A percentile compares a stretch with the other conserved stretches of the same genome.
Conservation (phyloP, 2,113 vertebrate genomes). For the Sceloporus tristichus region DNA sequence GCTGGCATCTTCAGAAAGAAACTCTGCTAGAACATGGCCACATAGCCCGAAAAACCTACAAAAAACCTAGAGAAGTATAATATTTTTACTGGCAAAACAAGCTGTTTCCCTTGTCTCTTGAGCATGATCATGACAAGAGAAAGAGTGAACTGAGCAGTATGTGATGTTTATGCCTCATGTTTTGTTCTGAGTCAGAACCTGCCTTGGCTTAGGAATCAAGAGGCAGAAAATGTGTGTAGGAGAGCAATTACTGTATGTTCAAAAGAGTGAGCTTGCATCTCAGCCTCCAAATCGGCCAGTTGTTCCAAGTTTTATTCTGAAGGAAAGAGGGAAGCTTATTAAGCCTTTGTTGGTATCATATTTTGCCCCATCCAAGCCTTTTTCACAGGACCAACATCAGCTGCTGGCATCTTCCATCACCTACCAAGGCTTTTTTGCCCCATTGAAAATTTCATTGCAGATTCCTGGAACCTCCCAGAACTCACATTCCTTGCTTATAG, state of each 20-base stretch:
- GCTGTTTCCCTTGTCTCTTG: not conserved
- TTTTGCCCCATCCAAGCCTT: not conserved
- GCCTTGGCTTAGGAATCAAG: accelerated
- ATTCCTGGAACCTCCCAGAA: too few species aligned
- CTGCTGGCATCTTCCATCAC: not conserved
- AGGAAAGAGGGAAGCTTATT: not conserved
- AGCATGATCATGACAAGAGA: not conserved
- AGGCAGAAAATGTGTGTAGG: not conserved
- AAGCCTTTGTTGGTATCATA: not conserved
- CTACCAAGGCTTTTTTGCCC: not conserved
- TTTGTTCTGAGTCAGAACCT: not conserved
- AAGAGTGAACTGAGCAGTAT: not conserved
- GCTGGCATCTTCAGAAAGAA: too few species aligned
- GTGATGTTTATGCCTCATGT: accelerated
- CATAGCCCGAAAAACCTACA: too few species aligned
- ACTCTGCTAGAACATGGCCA: too few species aligned
- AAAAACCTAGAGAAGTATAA: too few species aligned
- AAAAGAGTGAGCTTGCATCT: not conserved
- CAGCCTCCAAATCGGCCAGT: not conserved
- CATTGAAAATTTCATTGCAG: not conserved
- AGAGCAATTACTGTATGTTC: not conserved
- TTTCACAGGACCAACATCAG: not conserved
- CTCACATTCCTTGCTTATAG: not conserved
- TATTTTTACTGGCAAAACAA: not conserved
- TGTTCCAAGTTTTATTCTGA: not conserved